Evolutionary conservation across 1,140 invertebrate genomes (phyloP).

Genomic region (Pectinophora gossypiella): DNA sequence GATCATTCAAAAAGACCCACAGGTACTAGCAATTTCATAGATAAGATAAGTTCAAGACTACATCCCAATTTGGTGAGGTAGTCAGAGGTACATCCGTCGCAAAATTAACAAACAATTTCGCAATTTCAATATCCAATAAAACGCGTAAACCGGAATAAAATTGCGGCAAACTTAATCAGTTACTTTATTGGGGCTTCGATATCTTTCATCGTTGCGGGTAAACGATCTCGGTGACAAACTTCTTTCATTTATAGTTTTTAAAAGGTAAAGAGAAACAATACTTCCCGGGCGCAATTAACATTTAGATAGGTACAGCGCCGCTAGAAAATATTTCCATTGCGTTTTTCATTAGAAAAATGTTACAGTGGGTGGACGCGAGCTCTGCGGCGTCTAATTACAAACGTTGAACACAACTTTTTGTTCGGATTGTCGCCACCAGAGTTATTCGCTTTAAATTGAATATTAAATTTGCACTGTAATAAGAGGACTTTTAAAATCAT

Average conservation of each 20-base stretch:
- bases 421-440: constrained; percentile 54
- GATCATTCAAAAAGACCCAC: too few relatives aligned
- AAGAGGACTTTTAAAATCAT: constrained; percentile 24
- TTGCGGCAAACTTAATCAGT: neutral
- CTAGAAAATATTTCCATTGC: too few relatives aligned
- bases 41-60: too few relatives aligned
- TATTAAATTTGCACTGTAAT: constrained; percentile 53
- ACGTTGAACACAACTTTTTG: constrained; percentile 64
- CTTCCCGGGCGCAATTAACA: too few relatives aligned
- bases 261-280: too few relatives aligned
- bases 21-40: too few relatives aligned
- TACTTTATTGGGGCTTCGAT: neutral
- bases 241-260: neutral
- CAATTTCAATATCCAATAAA: too few relatives aligned
- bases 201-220: neutral
- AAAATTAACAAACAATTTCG: too few relatives aligned
- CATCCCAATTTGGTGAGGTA: too few relatives aligned
- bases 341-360: neutral
- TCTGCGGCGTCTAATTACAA: constrained; percentile 57
- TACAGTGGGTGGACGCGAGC: neutral
- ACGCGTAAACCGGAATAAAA: too few relatives aligned
- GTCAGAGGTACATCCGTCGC: too few relatives aligned
- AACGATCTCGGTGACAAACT: neutral
- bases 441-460: constrained; percentile 63
- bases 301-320: too few relatives aligned